A percentile compares a stretch with the other conserved stretches of the same genome.
Evolutionary conservation across 2,888 invertebrate genomes (phyloP).

Genomic region (Xestobium rufovillosum): DNA sequence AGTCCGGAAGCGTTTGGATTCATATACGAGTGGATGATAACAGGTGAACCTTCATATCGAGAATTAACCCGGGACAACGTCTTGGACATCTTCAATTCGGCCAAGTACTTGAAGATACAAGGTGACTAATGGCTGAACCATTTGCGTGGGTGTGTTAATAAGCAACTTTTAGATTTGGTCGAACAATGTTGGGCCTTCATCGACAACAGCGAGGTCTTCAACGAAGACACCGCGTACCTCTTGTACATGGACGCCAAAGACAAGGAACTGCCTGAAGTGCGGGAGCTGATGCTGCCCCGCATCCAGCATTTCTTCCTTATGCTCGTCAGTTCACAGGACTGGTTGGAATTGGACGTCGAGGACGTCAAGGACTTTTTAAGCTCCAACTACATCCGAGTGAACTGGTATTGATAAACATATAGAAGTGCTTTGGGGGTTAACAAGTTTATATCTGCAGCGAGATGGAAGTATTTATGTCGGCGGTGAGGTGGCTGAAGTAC

Average conservation of each 20-base stretch:
- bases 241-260: slow-evolving; percentile 50
- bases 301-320: slow-evolving; percentile 70
- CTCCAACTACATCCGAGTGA: slow-evolving; percentile 67
- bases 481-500: slow-evolving; percentile 68
- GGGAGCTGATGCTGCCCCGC: slow-evolving; percentile 65
- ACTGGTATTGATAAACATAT: slow-evolving; percentile 47
- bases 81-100: slow-evolving; percentile 63
- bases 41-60: slow-evolving; percentile 55
- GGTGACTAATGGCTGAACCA: slow-evolving; percentile 47
- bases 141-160: neutral
- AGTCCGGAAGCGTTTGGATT: slow-evolving; percentile 56
- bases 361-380: slow-evolving; percentile 60
- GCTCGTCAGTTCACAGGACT: slow-evolving; percentile 67
- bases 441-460: slow-evolving; percentile 43
- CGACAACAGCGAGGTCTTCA: slow-evolving; percentile 59
- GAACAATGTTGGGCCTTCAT: slow-evolving; percentile 74
- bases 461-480: slow-evolving; percentile 73
- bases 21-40: slow-evolving; percentile 78
- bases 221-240: slow-evolving; percentile 67
- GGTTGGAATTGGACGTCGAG: slow-evolving; percentile 56
- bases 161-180: slow-evolving; percentile 53
- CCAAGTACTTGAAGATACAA: slow-evolving; percentile 63
- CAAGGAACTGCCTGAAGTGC: slow-evolving; percentile 51
- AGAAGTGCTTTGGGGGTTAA: neutral
- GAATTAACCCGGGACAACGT: slow-evolving; percentile 61